These are phyloP conservation scores for Sylvicola cinctus DNA, from an alignment of 2,888 invertebrate genomes.

Conservation along the genomic window DNA sequence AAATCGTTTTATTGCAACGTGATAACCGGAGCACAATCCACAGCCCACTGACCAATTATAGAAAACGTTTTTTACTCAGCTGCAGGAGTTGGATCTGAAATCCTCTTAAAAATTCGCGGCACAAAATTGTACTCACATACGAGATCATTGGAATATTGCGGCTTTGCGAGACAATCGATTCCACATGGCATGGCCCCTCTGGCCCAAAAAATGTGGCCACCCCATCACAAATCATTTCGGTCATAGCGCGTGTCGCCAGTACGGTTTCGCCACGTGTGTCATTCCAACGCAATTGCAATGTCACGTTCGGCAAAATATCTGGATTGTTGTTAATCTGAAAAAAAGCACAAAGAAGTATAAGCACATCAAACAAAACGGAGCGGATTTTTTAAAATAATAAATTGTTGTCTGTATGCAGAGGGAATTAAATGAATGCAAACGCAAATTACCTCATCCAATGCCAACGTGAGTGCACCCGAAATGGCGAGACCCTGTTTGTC, in stretches of 20 bases:
- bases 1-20: too few species aligned
- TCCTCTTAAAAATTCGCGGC: background rate
- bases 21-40: too few species aligned
- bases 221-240: conserved; percentile 77
- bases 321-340: conserved; percentile 49
- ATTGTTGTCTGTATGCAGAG: too few species aligned
- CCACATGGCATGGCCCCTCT: conserved; percentile 84
- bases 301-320: conserved; percentile 50
- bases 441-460: conserved; percentile 53
- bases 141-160: conserved; percentile 93
- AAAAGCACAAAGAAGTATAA: conserved; percentile 6
- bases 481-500: conserved; percentile 70
- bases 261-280: conserved; percentile 76
- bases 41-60: too few species aligned
- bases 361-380: background rate
- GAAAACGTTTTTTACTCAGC: too few species aligned
- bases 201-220: conserved; percentile 90
- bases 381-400: conserved; percentile 5
- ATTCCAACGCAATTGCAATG: conserved; percentile 51
- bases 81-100: background rate
- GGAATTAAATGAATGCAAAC: too few species aligned
- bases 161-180: conserved; percentile 83
- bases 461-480: conserved; percentile 79
- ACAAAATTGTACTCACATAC: conserved; percentile 53
- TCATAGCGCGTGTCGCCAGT: conserved; percentile 59